A percentile compares a stretch with the other conserved stretches of the same genome.
Conservation (phyloP, 2,797 vertebrate species). For the Gymnoscopelus braueri region DNA sequence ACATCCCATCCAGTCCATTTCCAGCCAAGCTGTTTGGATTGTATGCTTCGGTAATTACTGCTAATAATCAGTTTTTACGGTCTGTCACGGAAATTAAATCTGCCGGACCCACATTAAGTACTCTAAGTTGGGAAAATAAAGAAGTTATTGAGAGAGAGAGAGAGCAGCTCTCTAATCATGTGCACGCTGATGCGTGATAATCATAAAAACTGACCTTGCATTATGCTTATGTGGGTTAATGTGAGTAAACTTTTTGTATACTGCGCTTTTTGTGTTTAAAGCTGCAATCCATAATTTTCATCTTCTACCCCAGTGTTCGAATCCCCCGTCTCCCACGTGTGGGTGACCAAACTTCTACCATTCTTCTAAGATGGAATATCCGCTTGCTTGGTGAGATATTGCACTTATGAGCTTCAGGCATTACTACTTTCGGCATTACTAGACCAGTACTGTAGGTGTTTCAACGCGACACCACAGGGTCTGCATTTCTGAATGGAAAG, state of each 20-base stretch:
- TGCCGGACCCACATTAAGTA: slow-evolving; percentile 38
- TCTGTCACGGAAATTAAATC: slow-evolving; percentile 50
- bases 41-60: slow-evolving; percentile 36
- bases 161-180: slow-evolving; percentile 46
- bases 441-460: too few relatives aligned
- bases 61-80: slow-evolving; percentile 36
- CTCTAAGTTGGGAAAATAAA: slow-evolving; percentile 31
- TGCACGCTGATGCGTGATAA: slow-evolving; percentile 35
- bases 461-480: too few relatives aligned
- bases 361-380: too few relatives aligned
- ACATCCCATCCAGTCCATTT: background rate
- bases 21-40: background rate
- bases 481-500: too few relatives aligned
- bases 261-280: too few relatives aligned
- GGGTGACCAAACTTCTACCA: too few relatives aligned
- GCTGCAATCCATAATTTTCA: too few relatives aligned
- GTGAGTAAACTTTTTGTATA: slow-evolving; percentile 8
- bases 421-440: too few relatives aligned
- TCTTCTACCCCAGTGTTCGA: too few relatives aligned
- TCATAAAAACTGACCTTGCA: slow-evolving; percentile 52
- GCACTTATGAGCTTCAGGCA: too few relatives aligned
- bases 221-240: slow-evolving; percentile 37
- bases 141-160: background rate
- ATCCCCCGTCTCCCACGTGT: too few relatives aligned
- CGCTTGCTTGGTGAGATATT: too few relatives aligned